These are phyloP conservation scores for Arenaria interpres DNA, from an alignment of 2,113 vertebrate genomes.

Conservation along the genomic window DNA sequence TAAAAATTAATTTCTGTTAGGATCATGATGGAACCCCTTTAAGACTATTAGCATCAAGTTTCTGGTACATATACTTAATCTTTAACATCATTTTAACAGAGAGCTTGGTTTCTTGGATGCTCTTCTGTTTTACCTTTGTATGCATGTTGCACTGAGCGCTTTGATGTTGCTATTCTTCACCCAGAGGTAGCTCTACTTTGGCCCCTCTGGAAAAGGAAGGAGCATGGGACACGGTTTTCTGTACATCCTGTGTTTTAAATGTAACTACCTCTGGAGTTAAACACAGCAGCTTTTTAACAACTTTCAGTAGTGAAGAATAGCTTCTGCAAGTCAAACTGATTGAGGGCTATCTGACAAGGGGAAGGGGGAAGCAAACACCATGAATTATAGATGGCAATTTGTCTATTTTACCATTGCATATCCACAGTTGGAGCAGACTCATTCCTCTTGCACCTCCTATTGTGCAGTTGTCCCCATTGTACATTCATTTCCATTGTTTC, in stretches of 20 bases:
- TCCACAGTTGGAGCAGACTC: slow-evolving; percentile 17
- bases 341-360: slow-evolving; percentile 53
- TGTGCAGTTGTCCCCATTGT: neutral
- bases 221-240: neutral
- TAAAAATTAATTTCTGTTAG: neutral
- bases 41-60: neutral
- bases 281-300: neutral
- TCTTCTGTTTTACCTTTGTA: neutral
- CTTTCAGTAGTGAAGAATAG: neutral
- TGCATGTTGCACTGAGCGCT: rapidly evolving
- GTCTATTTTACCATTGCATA: slow-evolving; percentile 36
- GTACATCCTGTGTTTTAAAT: neutral
- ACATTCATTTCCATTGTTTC: slow-evolving; percentile 50
- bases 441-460: slow-evolving; percentile 29
- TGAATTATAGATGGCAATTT: slow-evolving; percentile 57
- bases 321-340: slow-evolving; percentile 42
- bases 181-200: neutral
- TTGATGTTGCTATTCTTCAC: neutral
- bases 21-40: neutral
- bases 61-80: neutral
- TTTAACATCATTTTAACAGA: neutral
- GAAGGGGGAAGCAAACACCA: slow-evolving; percentile 37
- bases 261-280: neutral
- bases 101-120: neutral
- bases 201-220: neutral